Evolutionary conservation across 2,797 vertebrate species (phyloP), one percentile per base, ranked within the genome.

Genomic region (Petrocephalus sullivani): DNA sequence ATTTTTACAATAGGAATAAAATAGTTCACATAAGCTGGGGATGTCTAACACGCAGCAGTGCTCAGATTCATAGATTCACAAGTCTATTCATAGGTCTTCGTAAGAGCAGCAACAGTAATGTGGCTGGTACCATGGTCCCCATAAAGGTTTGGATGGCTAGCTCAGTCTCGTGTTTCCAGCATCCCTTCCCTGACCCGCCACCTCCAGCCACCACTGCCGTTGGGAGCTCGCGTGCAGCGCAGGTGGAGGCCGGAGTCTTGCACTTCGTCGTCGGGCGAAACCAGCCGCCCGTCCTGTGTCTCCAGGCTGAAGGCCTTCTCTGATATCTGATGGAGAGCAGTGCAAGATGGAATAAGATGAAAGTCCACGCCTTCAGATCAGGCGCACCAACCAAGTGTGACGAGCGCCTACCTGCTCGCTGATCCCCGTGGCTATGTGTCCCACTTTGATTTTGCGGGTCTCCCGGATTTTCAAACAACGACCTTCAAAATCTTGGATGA

Each of bases 341-440:
- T 33, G 12, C 58, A 2, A 60, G 4, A 64, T 7, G 57, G 51
- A 84, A 9, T 54, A 7, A 23, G 51, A 6, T 21, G 21, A 49
- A 61, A 0, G 4, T 89, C 2, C 19, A 84, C 78, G 46, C 56
- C 37, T 1, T 61, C 21, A 37, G 16, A 67, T 57, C 41, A 28
- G 57, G 23, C n/a, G 0, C 12, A 0, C 81, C 6, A 28, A 53
- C 46, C 51, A 23, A 21, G 49, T 49, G 2, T 7, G 3, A 84
- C 49, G 23, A 28, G n/a, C 23, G 10, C 95, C 94, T 93, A 99
- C 98, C 97, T 99, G 98, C 92, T 98, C 97, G 89, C 98, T 99
- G 95, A 99, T 99, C 89, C 98, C 97, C 0, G 95, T 97, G 56
- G 98, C 98, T 1, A 99, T 95, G 93, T 99, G 97, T 89, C 98